Conservation (phyloP, 2,113 vertebrate genomes). For the Thomomys bottae region DNA sequence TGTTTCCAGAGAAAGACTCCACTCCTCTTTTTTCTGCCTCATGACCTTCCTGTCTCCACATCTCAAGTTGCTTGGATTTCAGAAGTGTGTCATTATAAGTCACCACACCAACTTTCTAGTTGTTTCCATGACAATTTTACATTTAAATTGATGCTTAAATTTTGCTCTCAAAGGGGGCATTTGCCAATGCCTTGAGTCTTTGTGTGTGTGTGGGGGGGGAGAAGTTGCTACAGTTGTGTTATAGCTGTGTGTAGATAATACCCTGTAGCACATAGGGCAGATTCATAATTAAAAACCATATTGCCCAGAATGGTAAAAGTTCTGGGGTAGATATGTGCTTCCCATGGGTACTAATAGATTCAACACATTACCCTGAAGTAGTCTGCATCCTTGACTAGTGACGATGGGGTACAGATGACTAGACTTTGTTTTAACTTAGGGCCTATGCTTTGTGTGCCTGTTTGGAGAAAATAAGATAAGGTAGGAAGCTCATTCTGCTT, state of each 20-base stretch:
- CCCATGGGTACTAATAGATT: background rate
- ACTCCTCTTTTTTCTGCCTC: no score
- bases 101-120: no score
- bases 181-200: background rate
- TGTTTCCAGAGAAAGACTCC: no score
- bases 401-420: background rate
- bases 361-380: background rate
- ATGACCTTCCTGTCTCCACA: no score
- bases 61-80: no score
- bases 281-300: background rate
- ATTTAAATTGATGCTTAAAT: no score
- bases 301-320: background rate
- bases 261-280: background rate
- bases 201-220: background rate
- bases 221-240: background rate
- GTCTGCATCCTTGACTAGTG: background rate
- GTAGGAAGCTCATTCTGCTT: background rate
- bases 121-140: no score
- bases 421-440: background rate
- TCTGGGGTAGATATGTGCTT: background rate
- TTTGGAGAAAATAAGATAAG: conserved; percentile 11
- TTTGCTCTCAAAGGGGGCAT: background rate
- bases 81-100: no score
- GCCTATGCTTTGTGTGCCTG: background rate
- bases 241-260: background rate